Conservation (phyloP, 92 coral and sea anemone genomes). For the Pocillopora grandis region DNA sequence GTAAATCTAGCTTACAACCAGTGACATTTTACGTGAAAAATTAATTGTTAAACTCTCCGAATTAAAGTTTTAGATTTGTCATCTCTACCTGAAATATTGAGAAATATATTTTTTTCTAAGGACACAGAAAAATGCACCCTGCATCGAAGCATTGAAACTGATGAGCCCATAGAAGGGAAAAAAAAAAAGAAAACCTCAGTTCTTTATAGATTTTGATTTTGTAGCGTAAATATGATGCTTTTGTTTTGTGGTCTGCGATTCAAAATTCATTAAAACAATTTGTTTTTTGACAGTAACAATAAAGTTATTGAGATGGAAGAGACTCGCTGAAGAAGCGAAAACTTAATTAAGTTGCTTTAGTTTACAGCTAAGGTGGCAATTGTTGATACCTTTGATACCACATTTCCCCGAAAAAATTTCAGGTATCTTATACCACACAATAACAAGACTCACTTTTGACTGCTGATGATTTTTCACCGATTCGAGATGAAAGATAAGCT, state of each 20-base stretch:
- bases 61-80: neutral
- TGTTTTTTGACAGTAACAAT: neutral
- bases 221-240: neutral
- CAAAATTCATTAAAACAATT: neutral
- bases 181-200: neutral
- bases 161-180: too few species aligned
- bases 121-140: too few species aligned
- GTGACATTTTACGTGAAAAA: neutral
- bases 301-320: neutral
- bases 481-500: neutral
- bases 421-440: neutral
- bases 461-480: slow-evolving; percentile 4
- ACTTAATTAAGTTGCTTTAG: neutral
- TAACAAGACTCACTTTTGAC: slow-evolving; percentile 1
- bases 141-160: too few species aligned
- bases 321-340: neutral
- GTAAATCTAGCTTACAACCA: neutral
- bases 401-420: neutral
- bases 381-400: neutral
- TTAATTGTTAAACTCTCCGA: neutral
- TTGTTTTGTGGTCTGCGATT: slow-evolving; percentile 3
- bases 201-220: neutral
- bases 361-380: neutral
- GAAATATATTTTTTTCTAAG: too few species aligned
- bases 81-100: neutral